Evolutionary conservation across 2,797 vertebrate genomes (phyloP), one percentile per base, ranked within the genome.

Genomic region (Steatocranus sp.): DNA sequence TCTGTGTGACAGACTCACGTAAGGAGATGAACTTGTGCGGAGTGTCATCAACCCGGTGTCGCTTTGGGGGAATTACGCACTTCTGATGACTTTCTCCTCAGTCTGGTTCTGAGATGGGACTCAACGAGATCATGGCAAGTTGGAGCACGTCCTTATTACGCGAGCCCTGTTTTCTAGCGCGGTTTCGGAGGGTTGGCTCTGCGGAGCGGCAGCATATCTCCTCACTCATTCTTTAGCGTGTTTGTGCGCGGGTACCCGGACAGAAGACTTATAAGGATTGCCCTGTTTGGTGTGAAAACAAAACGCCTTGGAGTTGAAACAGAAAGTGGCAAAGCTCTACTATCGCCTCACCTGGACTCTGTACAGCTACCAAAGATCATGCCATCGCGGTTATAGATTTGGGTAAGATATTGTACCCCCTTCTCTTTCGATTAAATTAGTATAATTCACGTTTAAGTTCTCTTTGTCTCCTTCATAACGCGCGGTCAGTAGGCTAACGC

Each of bases 61-160:
- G 88, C 85, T 87, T 86, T 83, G 83, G 79, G 76, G 94, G 95
- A 89, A 93, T 92, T 93, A 95, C 83, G 83, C 93, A 94, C 93
- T 94, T 94, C 91, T 87, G 61, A 41, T 77, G 85, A 94, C 89
- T 94, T 95, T 94, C 58, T 87, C 78, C 83, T 88, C 84, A 63
- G 56, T 82, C 78, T 83, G 89, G 12, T 54, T 84, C 87, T 81
- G 76, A 88, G 81, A 89, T 88, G 92, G 89, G 87, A 90, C 90
- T 75, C 79, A 66, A 56, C 12, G 83, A 90, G 81, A 88, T 88
- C 46, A 86, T 79, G 82, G 79, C 84, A 87, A 76, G 41, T 15
- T 82, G 93, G 92, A 90, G 58, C 86, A 48, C 78, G 41, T 68
- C 91, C 78, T 83, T 79, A 7, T 18, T 81, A 70, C 27, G 63